Percentiles rank a stretch among this genome's conserved stretches.
phyloP scores from a whole-genome alignment of 2,888 invertebrate genomes.

The Microplitis manilae region DNA sequence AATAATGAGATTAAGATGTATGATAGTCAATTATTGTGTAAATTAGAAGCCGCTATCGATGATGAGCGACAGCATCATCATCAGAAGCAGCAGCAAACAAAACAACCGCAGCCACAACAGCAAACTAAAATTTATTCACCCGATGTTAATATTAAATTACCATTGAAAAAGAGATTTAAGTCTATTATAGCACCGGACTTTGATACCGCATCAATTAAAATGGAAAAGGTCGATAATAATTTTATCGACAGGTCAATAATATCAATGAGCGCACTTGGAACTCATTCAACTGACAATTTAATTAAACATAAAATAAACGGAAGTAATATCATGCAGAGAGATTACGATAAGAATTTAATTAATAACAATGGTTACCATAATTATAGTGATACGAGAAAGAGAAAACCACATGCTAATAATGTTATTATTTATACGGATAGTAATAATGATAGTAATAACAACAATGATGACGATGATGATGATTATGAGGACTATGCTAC shows the following conservation, averaged over 20 bases:
- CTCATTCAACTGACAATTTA: constrained; percentile 26
- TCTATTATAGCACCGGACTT: constrained; percentile 58
- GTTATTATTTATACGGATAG: not conserved
- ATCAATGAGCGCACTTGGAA: constrained; percentile 62
- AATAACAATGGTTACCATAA: constrained; percentile 46
- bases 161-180: constrained; percentile 65
- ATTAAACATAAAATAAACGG: constrained; percentile 35
- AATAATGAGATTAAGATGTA: constrained; percentile 50
- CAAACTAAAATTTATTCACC: constrained; percentile 53
- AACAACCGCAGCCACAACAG: constrained; percentile 36
- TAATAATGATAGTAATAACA: not conserved
- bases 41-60: constrained; percentile 54
- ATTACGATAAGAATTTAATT: constrained; percentile 55
- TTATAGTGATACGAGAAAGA: constrained; percentile 47
- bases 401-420: constrained; percentile 32
- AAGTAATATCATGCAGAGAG: constrained; percentile 53
- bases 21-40: constrained; percentile 57
- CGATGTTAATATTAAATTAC: constrained; percentile 60
- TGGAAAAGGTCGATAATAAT: constrained; percentile 34
- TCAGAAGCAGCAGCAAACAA: constrained; percentile 41
- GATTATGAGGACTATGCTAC: not conserved
- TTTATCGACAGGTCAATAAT: constrained; percentile 62
- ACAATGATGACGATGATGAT: not conserved
- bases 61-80: constrained; percentile 48
- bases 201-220: constrained; percentile 44